A percentile compares a stretch with the other conserved stretches of the same genome.
Conservation (phyloP, 2,797 vertebrate genomes). For the Ctenochaetus hawaiiensis region DNA sequence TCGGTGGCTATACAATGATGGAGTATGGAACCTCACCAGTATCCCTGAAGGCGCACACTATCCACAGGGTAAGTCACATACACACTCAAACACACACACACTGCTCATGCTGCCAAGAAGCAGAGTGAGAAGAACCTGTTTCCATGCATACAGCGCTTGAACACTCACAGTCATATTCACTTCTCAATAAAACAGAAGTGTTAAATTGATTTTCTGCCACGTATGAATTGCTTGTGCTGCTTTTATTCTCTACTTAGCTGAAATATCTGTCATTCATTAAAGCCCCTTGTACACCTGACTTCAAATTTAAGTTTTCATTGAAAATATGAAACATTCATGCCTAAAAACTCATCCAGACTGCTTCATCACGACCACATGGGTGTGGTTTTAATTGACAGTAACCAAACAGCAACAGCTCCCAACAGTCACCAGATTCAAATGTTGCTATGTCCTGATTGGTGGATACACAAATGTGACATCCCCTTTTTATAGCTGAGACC, state of each 20-base stretch:
- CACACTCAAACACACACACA: neutral
- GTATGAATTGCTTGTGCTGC: neutral
- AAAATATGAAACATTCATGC: neutral
- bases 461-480: neutral
- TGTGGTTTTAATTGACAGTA: neutral
- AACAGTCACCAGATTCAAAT: neutral
- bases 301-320: neutral
- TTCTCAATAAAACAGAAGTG: neutral
- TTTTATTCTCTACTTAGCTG: neutral
- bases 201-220: neutral
- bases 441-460: neutral
- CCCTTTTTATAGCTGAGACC: neutral
- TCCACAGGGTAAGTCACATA: slow-evolving; percentile 66
- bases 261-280: neutral
- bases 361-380: neutral
- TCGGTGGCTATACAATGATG: slow-evolving; percentile 24
- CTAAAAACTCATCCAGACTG: neutral
- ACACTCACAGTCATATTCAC: neutral
- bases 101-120: neutral
- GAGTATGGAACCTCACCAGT: slow-evolving; percentile 72
- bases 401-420: neutral
- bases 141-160: neutral
- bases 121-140: slow-evolving; percentile 4
- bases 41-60: slow-evolving; percentile 51
- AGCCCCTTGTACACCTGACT: neutral